Evolutionary conservation across 2,888 invertebrate species (phyloP), one percentile per base, ranked within the genome.

Genomic region (Parthenolecanium corni): DNA sequence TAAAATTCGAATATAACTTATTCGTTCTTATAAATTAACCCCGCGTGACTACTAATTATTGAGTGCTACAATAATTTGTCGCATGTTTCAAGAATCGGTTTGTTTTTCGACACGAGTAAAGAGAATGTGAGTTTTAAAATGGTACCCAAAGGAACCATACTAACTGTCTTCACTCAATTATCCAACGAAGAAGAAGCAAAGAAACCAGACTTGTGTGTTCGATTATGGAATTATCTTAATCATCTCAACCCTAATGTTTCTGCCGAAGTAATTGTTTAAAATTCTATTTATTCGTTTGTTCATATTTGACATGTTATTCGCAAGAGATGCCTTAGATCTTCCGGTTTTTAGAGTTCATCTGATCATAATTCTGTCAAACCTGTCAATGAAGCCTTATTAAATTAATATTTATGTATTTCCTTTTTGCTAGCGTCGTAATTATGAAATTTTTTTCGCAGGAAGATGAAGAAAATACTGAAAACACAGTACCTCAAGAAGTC

Each of bases 401-500:
- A n/a, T n/a, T n/a, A n/a, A n/a, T n/a, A 2, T 1, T 40, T 3
- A 12, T 12, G 14, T 12, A 47, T 12, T 3, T 47, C 47, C 18
- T 2, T 14, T 47, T 18, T 47, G 20, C 16, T 31, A 31, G 4
- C 31, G 46, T 23, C 23, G 18, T 53, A n/a, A 53, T 64, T 63
- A 18, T 63, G 56, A 64, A 65, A 66, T 68, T 46, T 52, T 64
- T 72, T 76, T 65, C 70, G 12, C 21, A 46, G 18, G 21, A 9
- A 38, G 46, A n/a, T 31, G 31, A 47, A 18, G 25, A 82, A 85
- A 78, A 76, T 69, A 76, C 76, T 69, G 68, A 66, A 24, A 65
- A 69, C 20, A 42, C 69, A 68, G 54, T 64, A 0, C 65, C 66
- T 14, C 77, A 79, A 71, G 85, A 86, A 71, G 67, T 82, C 12